Base-by-base conservation (phyloP, 2,888 invertebrate species). In the Amphimallon solstitiale region DNA sequence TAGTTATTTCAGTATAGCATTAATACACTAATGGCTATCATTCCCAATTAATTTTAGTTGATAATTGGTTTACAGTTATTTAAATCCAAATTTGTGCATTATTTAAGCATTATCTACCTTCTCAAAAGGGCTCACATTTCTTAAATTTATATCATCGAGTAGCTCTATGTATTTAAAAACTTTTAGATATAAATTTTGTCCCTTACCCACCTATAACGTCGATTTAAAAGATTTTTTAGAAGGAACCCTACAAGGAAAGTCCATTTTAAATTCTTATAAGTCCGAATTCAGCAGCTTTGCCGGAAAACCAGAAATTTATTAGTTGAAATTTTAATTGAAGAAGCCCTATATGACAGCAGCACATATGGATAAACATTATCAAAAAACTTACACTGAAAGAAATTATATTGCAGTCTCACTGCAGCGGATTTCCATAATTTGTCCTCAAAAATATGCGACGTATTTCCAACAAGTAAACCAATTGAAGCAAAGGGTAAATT, bases 401-500 rank as follows among this genome's bases (percentile, higher is more conserved):
- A n/a, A n/a, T n/a, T n/a, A n/a, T n/a, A n/a, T 46, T 46, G 19
- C 45, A 46, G 45, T 1, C 45, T 46, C 2, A 17, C 10, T 4
- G 2, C 6, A 7, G 52, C 14, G 37, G 52, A 52, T 52, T 52
- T 52, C 15, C 17, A 52, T 15, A 52, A 52, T 17, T 52, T 52
- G 2, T 6, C 35, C 9, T 3, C 2, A 0, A 52, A 52, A 37
- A 52, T 52, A n/a, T 35, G 17, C 15, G n/a, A 52, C 5, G 14
- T 52, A 52, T 52, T 52, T 15, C 17, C 37, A 12, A 17, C 17
- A 7, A 52, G 17, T 6, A 52, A 52, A n/a, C 52, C 37, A 2
- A 52, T 52, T 15, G 35, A 17, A 15, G 52, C 52, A 1, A 52
- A 52, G 10, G 52, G 52, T 4, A 52, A 52, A 52, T 37, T 52